Conservation (phyloP, 2,113 vertebrate species). For the Stigmatopora argus region DNA sequence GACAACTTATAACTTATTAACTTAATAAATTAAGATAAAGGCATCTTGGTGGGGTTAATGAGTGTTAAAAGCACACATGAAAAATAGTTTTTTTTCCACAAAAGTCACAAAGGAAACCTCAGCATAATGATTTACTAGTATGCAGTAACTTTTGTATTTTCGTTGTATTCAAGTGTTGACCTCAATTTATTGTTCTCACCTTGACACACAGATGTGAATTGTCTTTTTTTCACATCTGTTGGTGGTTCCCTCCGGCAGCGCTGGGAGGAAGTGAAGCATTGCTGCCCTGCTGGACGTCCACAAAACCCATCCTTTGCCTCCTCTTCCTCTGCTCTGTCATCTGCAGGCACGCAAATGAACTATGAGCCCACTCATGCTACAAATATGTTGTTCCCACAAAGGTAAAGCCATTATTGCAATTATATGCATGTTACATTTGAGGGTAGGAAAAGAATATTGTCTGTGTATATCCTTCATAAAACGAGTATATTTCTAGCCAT, state of each 20-base stretch:
- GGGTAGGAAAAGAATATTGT: too few species aligned
- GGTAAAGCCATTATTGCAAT: too few species aligned
- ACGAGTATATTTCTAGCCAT: too few species aligned
- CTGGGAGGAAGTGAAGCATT: conserved; percentile 57
- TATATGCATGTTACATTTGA: too few species aligned
- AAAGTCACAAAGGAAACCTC: background rate
- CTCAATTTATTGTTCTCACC: too few species aligned
- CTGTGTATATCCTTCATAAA: too few species aligned
- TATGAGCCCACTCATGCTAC: too few species aligned
- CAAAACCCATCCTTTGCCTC: conserved; percentile 91
- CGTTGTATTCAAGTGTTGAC: background rate
- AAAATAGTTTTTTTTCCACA: background rate
- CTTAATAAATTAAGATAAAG: background rate
- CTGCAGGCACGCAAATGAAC: conserved; percentile 52
- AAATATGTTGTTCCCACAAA: too few species aligned
- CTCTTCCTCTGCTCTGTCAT: conserved; percentile 98
- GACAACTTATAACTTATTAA: background rate
- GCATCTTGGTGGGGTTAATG: background rate
- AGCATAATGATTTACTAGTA: background rate
- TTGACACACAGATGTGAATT: too few species aligned
- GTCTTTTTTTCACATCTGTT: conserved; percentile 54
- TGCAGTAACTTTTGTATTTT: background rate
- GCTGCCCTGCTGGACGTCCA: conserved; percentile 78
- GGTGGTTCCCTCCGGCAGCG: conserved; percentile 68
- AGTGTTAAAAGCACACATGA: background rate